A percentile compares a stretch with the other conserved stretches of the same genome.
phyloP scores from a whole-genome alignment of 2,113 vertebrate genomes.

The Apteryx mantelli region DNA sequence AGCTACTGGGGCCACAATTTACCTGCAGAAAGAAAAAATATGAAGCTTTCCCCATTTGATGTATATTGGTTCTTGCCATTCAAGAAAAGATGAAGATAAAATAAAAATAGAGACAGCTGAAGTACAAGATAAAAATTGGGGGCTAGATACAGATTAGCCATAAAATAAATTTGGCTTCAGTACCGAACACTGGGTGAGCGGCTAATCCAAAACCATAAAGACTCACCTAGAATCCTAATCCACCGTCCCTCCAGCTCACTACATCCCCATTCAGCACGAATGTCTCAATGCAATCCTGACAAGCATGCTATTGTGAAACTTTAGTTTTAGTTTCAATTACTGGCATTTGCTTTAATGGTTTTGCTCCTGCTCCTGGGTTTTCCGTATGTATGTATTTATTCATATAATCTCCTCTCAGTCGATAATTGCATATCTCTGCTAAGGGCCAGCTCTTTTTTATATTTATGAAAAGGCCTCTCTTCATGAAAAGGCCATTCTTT shows the following conservation, averaged over 20 bases:
- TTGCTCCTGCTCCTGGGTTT: not conserved
- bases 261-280: not conserved
- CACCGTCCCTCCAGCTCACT: not conserved
- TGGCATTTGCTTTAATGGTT: not conserved
- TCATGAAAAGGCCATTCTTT: not conserved
- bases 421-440: not conserved
- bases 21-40: not conserved
- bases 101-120: not conserved
- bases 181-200: not conserved
- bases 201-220: not conserved
- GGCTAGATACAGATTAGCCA: not conserved
- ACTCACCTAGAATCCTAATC: not conserved
- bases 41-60: not conserved
- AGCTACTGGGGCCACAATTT: not conserved
- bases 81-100: not conserved
- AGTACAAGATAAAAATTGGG: not conserved
- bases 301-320: not conserved
- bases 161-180: not conserved
- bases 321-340: not conserved
- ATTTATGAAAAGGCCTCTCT: not conserved
- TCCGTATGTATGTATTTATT: not conserved
- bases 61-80: not conserved
- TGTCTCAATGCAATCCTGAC: not conserved
- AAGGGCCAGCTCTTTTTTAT: not conserved
- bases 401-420: not conserved